phyloP scores from a whole-genome alignment of 2,888 invertebrate species.

The Entomobrya multifasciata region DNA sequence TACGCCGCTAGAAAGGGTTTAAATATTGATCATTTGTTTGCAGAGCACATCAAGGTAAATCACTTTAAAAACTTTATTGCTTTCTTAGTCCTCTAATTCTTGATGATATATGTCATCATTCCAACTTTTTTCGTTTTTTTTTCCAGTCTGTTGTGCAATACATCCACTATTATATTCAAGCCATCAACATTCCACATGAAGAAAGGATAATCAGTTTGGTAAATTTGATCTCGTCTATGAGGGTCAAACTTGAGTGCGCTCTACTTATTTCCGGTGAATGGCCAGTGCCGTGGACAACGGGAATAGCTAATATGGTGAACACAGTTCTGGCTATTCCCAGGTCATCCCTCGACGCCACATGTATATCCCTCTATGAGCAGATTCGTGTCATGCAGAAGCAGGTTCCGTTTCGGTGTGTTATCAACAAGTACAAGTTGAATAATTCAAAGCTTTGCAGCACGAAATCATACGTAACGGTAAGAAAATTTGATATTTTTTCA shows the following conservation, averaged over 20 bases:
- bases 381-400: conserved; percentile 73
- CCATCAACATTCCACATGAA: conserved; percentile 77
- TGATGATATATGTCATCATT: not conserved
- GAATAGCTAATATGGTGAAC: conserved; percentile 71
- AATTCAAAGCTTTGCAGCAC: conserved; percentile 17
- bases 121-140: not conserved
- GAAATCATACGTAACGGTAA: conserved; percentile 40
- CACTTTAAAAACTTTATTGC: not conserved
- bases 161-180: conserved; percentile 70
- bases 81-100: not conserved
- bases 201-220: conserved; percentile 75
- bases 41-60: conserved; percentile 75
- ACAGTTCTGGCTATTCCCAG: conserved; percentile 54
- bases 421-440: conserved; percentile 75
- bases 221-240: conserved; percentile 53
- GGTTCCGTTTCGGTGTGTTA: conserved; percentile 77
- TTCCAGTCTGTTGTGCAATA: conserved; percentile 73
- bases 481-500: conserved; percentile 2
- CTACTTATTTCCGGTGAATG: conserved; percentile 74
- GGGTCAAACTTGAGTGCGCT: conserved; percentile 66
- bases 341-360: conserved; percentile 22
- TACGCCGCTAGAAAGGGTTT: conserved; percentile 75
- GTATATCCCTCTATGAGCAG: conserved; percentile 48
- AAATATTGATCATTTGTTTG: conserved; percentile 70
- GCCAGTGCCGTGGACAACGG: conserved; percentile 78